These are phyloP conservation scores for Barnardius zonarius DNA, from an alignment of 2,113 vertebrate genomes.

Conservation along the genomic window DNA sequence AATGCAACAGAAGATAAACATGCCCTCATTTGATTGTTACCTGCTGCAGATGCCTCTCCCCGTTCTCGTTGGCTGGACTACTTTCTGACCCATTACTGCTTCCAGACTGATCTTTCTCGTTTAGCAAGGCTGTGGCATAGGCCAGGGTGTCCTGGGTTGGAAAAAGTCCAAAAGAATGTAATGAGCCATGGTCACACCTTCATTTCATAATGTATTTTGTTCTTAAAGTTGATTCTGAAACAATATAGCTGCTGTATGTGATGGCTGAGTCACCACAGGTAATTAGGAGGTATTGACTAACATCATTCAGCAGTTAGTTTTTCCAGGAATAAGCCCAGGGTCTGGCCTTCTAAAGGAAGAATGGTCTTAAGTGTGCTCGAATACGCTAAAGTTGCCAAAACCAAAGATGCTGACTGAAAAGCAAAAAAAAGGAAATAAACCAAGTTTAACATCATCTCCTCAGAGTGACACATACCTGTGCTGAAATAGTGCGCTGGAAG, in stretches of 20 bases:
- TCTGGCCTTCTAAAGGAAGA: neutral
- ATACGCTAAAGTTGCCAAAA: neutral
- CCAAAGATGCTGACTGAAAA: neutral
- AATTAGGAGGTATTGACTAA: neutral
- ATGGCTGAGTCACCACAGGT: neutral
- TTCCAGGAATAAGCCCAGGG: neutral
- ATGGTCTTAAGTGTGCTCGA: neutral
- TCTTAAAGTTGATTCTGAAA: neutral
- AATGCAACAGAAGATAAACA: neutral
- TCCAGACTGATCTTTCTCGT: slow-evolving; percentile 97
- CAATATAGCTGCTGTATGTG: neutral
- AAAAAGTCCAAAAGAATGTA: neutral
- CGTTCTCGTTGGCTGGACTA: slow-evolving; percentile 93
- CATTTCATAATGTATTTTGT: neutral
- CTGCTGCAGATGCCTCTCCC: slow-evolving; percentile 91
- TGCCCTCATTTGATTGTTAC: slow-evolving; percentile 60
- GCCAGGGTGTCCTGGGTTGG: slow-evolving; percentile 89
- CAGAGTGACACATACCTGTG: slow-evolving; percentile 82
- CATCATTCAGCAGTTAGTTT: neutral
- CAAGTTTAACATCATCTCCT: neutral
- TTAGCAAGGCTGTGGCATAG: slow-evolving; percentile 94
- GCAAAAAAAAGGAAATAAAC: neutral
- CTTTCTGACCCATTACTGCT: slow-evolving; percentile 98
- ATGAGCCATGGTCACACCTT: neutral
- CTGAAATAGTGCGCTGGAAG: slow-evolving; percentile 98